Base-by-base conservation (phyloP, 2,113 vertebrate species). In the Percina caprodes region DNA sequence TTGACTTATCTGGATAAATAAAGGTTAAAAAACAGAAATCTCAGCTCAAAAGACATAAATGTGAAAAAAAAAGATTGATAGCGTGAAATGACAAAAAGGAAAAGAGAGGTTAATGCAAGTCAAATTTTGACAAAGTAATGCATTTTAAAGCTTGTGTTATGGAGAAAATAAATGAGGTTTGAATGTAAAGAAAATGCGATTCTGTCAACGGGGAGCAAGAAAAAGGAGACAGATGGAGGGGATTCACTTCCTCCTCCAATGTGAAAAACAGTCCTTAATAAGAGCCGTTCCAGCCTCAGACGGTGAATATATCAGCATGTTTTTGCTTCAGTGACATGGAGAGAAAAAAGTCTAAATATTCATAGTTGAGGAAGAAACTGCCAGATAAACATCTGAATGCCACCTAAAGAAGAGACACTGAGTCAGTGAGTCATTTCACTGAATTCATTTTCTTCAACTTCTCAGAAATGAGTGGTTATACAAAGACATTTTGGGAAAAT, bases 271-370 rank as follows among this genome's bases (percentile, higher is more conserved):
- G 19, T 39, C 9, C 23, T 66, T 63, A 60, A 77, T 39, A 67
- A 55, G 55, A 77, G 15, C 13, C 39, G 26, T 24, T 68, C 66
- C 60, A 14, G 52, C 14, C 48, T 19, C n/a, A 61, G 52, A 42
- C 21, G 74, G 84, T 66, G 75, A 82, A 74, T 72, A 73, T 6
- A 59, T 72, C 68, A 68, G 80, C 72, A 9, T 0, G 69, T 54
- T 51, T 74, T 39, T 71, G 18, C 55, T 72, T 60, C 58, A 30
- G 66, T 23, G 33, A 78, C 67, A 46, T 6, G 33, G 33, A 48
- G 8, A 45, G 26, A 58, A 51, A 77, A 23, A 19, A 23, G 61
- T 61, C n/a, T 79, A 75, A 85, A 90, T 86, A 88, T 86, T 83
- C 49, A 79, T 79, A 30, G 26, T 13, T 14, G 23, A 80, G 42